Evolutionary conservation across 2,113 vertebrate genomes (phyloP), one percentile per base, ranked within the genome.

Genomic region (Heliornis fulica): DNA sequence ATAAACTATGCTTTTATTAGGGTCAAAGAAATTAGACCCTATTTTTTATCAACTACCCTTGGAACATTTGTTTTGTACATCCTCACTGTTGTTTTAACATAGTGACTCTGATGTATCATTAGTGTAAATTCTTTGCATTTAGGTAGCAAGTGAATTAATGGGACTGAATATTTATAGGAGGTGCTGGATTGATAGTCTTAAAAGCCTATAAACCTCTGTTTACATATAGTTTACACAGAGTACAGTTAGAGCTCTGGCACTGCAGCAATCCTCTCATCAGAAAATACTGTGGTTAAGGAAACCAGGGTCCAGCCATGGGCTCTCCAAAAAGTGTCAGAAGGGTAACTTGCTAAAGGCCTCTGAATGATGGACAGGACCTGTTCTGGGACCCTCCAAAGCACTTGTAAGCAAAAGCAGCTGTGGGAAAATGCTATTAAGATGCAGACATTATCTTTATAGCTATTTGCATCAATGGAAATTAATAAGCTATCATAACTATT

Each of bases 351-450:
- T 89, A 80, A 80, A 81, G 45, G 87, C 53, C 45, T 68, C 61
- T 71, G 86, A 84, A 15, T 93, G 93, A 92, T 29, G 40, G 85
- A 89, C 72, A n/a, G 40, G 94, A 92, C 79, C 69, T 87, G 60
- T 78, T 94, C 77, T 64, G 83, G 83, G 72, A 81, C 92, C 72
- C 69, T 90, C 69, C 56, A 57, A 78, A 93, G 88, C 71, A 40
- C 76, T 94, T 96, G 66, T 83, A 96, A 93, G 91, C 50, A 85
- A 94, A n/a, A 92, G 81, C 81, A 96, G 63, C 79, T 82, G 54
- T 97, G 78, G 78, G 96, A 89, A 96, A 97, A 96, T 77, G 87
- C 77, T 70, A 34, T 97, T 94, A 84, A 90, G 82, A 95, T 93
- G 93, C 95, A 94, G 78, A 70, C 90, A 93, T 94, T 71, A 85